Base-by-base conservation (phyloP, 2,888 invertebrate genomes). In the Oxyteleia sp. region DNA sequence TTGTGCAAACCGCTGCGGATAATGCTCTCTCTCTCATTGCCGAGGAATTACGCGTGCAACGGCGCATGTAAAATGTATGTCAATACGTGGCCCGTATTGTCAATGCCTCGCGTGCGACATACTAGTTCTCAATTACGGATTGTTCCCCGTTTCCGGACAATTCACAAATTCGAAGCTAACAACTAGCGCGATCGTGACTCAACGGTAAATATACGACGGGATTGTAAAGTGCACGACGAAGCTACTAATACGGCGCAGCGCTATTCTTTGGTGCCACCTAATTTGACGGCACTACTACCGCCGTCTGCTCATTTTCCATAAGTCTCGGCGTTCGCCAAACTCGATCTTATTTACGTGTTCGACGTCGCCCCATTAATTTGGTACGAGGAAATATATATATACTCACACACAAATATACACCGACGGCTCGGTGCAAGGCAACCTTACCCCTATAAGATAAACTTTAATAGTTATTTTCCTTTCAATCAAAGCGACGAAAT, bases 81-180 rank as follows among this genome's bases (percentile, higher is more conserved):
- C 76, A 78, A 78, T 78, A 61, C 59, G 75, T 32, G 59, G 7
- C 32, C 18, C 41, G 66, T 53, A 76, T 76, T 75, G 75, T 66
- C 75, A 76, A 76, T 76, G 57, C 57, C 66, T 72, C 71, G 80
- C 80, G 72, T 80, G 80, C 72, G 64, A 80, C 71, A 64, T 35
- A 59, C 66, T 55, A 53, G 72, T 72, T 80, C 72, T 80, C 72
- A 66, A 66, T 72, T 72, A 66, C 66, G 59, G 38, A 72, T 66
- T 74, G 53, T 74, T 81, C 49, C 79, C 71, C 68, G 57, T 74
- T 74, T 81, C 68, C 81, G 66, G 76, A 78, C 55, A 55, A 68
- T 78, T 68, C 76, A 53, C 76, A 78, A 78, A 78, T 78, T 78
- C 76, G 76, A 61, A 68, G 55, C 69, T 63, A 78, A 78, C 78